Conservation (phyloP, 2,888 invertebrate genomes). For the Platycheirus rosarum region DNA sequence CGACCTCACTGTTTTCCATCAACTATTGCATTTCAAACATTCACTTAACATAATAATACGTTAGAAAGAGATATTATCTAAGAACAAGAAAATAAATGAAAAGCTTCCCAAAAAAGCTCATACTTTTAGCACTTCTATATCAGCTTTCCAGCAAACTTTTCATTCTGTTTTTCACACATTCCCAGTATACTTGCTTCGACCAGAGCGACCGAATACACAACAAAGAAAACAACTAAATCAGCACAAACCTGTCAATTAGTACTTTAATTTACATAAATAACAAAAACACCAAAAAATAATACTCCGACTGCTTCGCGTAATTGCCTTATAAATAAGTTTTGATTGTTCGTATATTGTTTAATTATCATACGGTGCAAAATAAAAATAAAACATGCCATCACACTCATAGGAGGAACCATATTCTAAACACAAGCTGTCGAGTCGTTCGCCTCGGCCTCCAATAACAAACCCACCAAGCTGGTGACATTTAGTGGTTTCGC, state of each 20-base stretch:
- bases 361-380: conserved; percentile 46
- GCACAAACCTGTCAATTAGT: conserved; percentile 59
- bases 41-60: background rate
- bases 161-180: conserved; percentile 15
- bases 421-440: conserved; percentile 17
- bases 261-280: conserved; percentile 40
- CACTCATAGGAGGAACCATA: conserved; percentile 19
- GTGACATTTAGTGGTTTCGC: conserved; percentile 29
- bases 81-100: conserved; percentile 22
- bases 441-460: conserved; percentile 10
- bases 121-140: conserved; percentile 21
- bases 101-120: conserved; percentile 42
- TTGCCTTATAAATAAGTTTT: conserved; percentile 53
- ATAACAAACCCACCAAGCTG: conserved; percentile 6
- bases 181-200: conserved; percentile 42
- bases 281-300: conserved; percentile 14
- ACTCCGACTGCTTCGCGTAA: conserved; percentile 31
- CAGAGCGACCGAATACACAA: conserved; percentile 26
- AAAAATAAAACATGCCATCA: conserved; percentile 39
- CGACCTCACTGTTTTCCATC: background rate
- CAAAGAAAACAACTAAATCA: conserved; percentile 34
- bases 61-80: conserved; percentile 19
- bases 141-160: conserved; percentile 20
- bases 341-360: conserved; percentile 59
- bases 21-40: background rate